These are phyloP conservation scores for Coregonus ussuriensis DNA, from an alignment of 2,797 vertebrate genomes.

Conservation along the genomic window DNA sequence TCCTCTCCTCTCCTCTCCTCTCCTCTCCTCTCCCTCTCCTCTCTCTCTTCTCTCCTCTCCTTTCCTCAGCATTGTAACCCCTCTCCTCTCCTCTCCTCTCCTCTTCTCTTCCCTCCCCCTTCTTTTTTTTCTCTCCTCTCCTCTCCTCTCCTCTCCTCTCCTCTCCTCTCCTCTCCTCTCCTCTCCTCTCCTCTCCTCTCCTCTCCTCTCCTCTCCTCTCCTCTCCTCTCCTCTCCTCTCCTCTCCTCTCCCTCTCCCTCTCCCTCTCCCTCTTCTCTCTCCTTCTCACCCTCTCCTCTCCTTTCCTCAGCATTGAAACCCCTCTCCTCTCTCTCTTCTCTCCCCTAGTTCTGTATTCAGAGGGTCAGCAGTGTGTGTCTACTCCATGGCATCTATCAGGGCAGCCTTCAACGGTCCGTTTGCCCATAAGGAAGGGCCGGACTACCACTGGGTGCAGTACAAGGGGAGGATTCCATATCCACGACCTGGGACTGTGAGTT, in stretches of 20 bases:
- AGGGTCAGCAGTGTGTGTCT: conserved; percentile 83
- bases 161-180: too few relatives aligned
- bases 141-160: too few relatives aligned
- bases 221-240: not conserved
- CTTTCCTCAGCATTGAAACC: conserved; percentile 11
- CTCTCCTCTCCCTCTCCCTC: not conserved
- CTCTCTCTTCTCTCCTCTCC: too few relatives aligned
- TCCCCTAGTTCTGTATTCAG: conserved; percentile 77
- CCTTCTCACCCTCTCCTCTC: too few relatives aligned
- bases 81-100: not conserved
- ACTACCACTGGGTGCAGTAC: conserved; percentile 86
- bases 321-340: conserved; percentile 17
- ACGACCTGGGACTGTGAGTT: conserved; percentile 83
- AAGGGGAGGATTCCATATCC: conserved; percentile 86
- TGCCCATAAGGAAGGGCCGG: conserved; percentile 82
- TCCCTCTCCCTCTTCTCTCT: not conserved
- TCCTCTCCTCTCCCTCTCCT: too few relatives aligned
- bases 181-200: not conserved
- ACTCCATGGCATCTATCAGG: conserved; percentile 82
- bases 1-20: not conserved
- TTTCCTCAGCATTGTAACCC: too few relatives aligned
- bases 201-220: not conserved
- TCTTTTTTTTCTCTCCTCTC: too few relatives aligned
- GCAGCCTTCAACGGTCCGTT: conserved; percentile 86
- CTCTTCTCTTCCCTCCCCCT: too few relatives aligned